Percentiles rank a stretch among this genome's conserved stretches.
These are phyloP conservation scores for Poeciliopsis presidionis DNA, from an alignment of 2,797 vertebrate species.

Conservation along the genomic window DNA sequence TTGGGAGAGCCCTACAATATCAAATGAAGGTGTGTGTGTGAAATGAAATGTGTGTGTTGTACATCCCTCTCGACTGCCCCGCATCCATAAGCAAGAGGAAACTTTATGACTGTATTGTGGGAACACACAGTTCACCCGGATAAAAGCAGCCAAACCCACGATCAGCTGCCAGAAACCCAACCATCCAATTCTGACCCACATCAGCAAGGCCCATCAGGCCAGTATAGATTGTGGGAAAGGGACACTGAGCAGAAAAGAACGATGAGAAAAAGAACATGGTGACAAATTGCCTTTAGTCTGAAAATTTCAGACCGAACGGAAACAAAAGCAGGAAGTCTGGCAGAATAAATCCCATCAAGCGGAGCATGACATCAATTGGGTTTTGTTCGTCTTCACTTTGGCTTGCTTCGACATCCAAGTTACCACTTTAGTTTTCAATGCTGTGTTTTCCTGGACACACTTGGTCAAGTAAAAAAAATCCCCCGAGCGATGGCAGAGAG, in stretches of 20 bases:
- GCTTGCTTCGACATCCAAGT: constrained; percentile 26
- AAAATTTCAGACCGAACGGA: constrained; percentile 9
- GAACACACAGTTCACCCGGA: constrained; percentile 33
- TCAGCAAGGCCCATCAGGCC: constrained; percentile 38
- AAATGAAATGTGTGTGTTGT: too few species aligned
- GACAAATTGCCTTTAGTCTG: constrained; percentile 21
- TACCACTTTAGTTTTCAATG: constrained; percentile 20
- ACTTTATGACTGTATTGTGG: constrained; percentile 3
- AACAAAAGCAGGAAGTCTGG: constrained; percentile 2
- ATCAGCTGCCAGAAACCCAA: constrained; percentile 50
- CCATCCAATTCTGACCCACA: constrained; percentile 53
- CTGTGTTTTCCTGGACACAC: constrained; percentile 29
- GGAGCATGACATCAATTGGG: background rate
- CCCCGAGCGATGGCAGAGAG: constrained; percentile 27
- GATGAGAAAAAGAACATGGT: background rate
- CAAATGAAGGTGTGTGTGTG: background rate
- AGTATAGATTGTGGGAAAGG: constrained; percentile 21
- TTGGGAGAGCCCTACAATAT: background rate
- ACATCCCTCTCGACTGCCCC: background rate
- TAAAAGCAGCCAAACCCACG: constrained; percentile 31
- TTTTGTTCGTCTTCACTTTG: constrained; percentile 35
- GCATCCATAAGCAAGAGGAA: constrained; percentile 8
- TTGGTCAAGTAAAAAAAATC: constrained; percentile 29
- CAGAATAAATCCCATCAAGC: background rate
- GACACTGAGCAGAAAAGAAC: constrained; percentile 18